These are phyloP conservation scores for Platorchestia sp. DNA, from an alignment of 1,140 invertebrate genomes.

Conservation along the genomic window DNA sequence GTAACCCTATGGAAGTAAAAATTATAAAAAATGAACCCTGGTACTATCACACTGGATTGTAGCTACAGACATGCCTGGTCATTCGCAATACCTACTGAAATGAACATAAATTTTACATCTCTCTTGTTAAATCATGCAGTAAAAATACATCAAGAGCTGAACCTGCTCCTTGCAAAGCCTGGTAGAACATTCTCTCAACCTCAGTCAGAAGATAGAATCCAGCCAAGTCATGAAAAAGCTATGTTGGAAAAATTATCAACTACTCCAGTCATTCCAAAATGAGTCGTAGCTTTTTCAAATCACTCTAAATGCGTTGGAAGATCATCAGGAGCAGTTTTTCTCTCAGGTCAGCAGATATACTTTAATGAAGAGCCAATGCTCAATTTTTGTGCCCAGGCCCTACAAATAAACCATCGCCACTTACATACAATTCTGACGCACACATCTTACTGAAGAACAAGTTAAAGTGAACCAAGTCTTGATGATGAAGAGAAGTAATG, in stretches of 20 bases:
- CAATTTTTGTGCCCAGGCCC: no score
- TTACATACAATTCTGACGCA: no score
- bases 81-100: background rate
- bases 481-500: no score
- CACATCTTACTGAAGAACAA: no score
- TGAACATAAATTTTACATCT: background rate
- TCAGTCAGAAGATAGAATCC: background rate
- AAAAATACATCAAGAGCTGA: background rate
- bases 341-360: background rate
- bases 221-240: background rate
- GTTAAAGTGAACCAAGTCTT: no score
- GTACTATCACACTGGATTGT: background rate
- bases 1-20: constrained; percentile 58
- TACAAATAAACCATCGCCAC: no score
- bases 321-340: background rate
- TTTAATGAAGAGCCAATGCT: no score
- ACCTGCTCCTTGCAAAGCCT: background rate
- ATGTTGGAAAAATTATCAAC: no score
- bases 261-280: background rate
- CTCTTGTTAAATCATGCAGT: background rate
- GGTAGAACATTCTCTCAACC: background rate
- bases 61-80: background rate
- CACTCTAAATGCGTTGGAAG: background rate
- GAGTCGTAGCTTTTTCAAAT: background rate
- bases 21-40: background rate